Percentiles rank a stretch among this genome's conserved stretches.
Conservation (phyloP, 2,113 vertebrate species). For the Eubucco bourcierii region DNA sequence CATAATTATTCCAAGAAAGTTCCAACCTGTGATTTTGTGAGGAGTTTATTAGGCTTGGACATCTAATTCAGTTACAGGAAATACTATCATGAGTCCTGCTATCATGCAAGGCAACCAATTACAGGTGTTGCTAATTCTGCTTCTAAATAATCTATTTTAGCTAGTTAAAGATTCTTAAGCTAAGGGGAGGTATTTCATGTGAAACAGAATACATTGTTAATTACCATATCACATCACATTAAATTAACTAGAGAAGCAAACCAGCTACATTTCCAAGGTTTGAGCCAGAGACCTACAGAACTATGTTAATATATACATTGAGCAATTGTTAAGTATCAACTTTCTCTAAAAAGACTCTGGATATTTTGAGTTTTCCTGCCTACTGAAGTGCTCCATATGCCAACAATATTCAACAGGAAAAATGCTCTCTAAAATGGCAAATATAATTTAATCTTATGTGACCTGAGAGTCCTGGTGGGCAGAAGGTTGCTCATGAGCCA, state of each 20-base stretch:
- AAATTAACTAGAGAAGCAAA: not conserved
- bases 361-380: not conserved
- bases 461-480: no score
- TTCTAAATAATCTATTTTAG: not conserved
- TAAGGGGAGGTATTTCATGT: not conserved
- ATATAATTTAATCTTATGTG: not conserved
- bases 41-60: not conserved
- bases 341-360: not conserved
- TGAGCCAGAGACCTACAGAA: not conserved
- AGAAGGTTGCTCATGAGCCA: no score
- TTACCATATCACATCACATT: not conserved
- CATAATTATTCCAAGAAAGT: not conserved
- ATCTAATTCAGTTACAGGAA: not conserved
- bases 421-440: not conserved
- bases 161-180: not conserved
- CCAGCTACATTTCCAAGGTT: not conserved
- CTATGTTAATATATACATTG: rapidly evolving
- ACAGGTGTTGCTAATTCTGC: not conserved
- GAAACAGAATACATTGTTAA: not conserved
- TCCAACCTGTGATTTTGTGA: not conserved
- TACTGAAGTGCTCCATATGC: not conserved
- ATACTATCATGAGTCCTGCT: not conserved
- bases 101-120: not conserved
- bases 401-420: not conserved
- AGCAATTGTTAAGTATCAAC: not conserved